These are phyloP conservation scores for Neofelis nebulosa DNA, from an alignment of 2,113 vertebrate genomes.

Conservation along the genomic window DNA sequence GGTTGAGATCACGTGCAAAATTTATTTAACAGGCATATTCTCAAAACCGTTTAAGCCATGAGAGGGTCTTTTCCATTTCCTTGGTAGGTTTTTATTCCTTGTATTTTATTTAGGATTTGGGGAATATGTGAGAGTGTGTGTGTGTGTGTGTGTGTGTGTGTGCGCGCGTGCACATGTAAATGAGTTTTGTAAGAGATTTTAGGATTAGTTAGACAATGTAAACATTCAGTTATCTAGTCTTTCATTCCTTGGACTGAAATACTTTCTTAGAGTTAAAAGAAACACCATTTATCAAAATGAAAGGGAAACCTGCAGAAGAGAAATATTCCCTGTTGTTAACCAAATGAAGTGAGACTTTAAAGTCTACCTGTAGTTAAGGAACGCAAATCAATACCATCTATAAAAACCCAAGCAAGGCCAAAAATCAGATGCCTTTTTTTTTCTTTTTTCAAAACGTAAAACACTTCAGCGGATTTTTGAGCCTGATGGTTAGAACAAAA, in stretches of 20 bases:
- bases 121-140: neutral
- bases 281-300: neutral
- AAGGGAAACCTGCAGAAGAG: neutral
- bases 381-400: neutral
- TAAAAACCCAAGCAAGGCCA: neutral
- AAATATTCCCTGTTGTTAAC: neutral
- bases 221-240: neutral
- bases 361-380: neutral
- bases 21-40: slow-evolving; percentile 76
- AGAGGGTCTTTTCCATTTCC: slow-evolving; percentile 64
- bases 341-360: neutral
- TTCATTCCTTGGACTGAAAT: neutral
- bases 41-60: slow-evolving; percentile 67
- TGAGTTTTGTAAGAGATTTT: neutral
- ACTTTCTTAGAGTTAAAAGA: neutral
- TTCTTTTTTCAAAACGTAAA: neutral
- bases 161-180: neutral
- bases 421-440: neutral
- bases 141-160: neutral
- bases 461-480: neutral
- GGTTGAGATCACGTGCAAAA: slow-evolving; percentile 75
- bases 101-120: slow-evolving; percentile 46
- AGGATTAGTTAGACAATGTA: neutral
- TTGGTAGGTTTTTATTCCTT: slow-evolving; percentile 63
- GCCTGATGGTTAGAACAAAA: neutral